Base-by-base conservation (phyloP, 2,888 invertebrate species). In the Endomychus coccineus region DNA sequence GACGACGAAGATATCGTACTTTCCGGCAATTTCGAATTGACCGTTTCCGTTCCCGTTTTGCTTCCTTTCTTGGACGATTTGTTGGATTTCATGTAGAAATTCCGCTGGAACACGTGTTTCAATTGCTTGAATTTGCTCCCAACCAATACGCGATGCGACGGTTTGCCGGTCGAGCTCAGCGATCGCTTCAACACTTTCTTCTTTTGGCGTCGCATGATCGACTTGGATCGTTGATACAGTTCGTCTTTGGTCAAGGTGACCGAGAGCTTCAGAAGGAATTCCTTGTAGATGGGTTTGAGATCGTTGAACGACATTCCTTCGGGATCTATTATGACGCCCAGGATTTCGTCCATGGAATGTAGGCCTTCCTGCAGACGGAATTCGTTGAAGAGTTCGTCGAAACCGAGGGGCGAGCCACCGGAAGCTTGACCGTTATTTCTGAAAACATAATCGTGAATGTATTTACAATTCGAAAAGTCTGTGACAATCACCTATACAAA, bases 241-340 rank as follows among this genome's bases (percentile, higher is more conserved):
- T 91, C 90, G 56, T 91, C 90, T 67, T 89, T 88, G n/a, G 89
- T 90, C 40, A 91, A 67, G 0, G 90, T 90, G 0, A 90, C 80
- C 2, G 90, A 87, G 44, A 91, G 67, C 66, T 90, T 90, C 21
- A 90, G 66, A 29, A 91, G 69, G 58, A 91, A 87, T 66, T 90
- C 90, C 62, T 90, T 88, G 61, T 91, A 90, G 44, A 90, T 83
- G 25, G 90, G 90, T 62, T 89, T 89, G 42, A 91, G 71, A 57
- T 90, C 89, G 68, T 90, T 90, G 64, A 89, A 90, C 36, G 88
- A 88, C 89, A 90, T 90, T 40, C 90, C 90, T 62, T 90, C 87
- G 19, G 88, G 81, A 64, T 89, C 86, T 52, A 91, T 87, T 59
- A 91, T 90, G 56, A 85, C 84, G 55, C 82, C 84, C 31, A 91